Conservation (phyloP, 2,888 invertebrate genomes). For the Meteorus colon region DNA sequence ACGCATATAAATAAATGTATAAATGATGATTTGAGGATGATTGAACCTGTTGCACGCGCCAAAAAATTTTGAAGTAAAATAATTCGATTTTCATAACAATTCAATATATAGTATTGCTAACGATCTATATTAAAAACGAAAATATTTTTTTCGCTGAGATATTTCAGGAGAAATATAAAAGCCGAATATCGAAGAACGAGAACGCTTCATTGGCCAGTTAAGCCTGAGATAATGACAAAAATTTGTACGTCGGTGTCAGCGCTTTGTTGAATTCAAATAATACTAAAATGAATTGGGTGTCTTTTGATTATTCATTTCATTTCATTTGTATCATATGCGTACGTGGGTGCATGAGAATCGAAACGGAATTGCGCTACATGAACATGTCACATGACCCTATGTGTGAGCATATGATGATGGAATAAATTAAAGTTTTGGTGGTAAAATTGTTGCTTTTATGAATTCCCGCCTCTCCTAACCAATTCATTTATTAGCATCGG, state of each 20-base stretch:
- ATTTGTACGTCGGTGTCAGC: not conserved
- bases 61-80: not conserved
- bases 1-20: not conserved
- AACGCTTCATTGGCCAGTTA: no score
- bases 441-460: constrained; percentile 32
- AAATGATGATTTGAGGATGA: not conserved
- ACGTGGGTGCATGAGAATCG: not conserved
- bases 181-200: no score
- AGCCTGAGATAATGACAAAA: no score
- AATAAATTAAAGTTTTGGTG: constrained; percentile 32
- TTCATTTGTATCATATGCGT: not conserved
- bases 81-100: no score
- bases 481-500: constrained; percentile 20
- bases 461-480: constrained; percentile 1
- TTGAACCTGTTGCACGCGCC: not conserved
- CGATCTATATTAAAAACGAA: no score
- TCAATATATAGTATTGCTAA: no score
- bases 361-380: constrained; percentile 35
- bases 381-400: constrained; percentile 22
- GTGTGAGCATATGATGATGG: not conserved
- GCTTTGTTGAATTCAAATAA: not conserved
- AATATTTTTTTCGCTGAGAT: no score
- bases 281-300: not conserved
- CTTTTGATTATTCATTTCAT: not conserved
- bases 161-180: no score